Base-by-base conservation (phyloP, 2,113 vertebrate genomes). In the Plotosus lineatus region DNA sequence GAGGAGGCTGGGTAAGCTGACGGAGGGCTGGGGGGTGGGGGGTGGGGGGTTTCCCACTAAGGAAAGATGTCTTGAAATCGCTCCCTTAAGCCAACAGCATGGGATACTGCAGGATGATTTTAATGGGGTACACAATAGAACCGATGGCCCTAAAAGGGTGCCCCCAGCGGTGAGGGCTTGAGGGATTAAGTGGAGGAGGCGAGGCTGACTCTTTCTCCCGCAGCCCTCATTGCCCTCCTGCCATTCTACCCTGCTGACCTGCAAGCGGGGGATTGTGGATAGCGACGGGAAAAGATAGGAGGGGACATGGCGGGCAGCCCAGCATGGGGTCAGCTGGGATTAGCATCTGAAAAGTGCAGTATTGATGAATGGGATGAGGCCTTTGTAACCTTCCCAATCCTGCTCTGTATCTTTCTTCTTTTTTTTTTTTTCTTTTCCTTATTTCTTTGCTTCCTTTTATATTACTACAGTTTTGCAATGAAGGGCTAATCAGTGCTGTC, bases 281-380 rank as follows among this genome's bases (percentile, higher is more conserved):
- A 10, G 48, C 44, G 56, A 74, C 1, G 19, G 89, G 86, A 88
- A 87, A 84, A 79, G 90, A 84, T 74, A 78, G 71, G 86, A 74
- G 85, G 83, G 77, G 84, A 85, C 87, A 86, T 84, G 88, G 84
- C 85, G 82, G 90, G 87, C 83, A 48, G 77, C 85, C 68, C 85
- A 88, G 89, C 63, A 82, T 87, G 87, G 84, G 88, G 86, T 78
- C 87, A 84, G 78, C 87, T 87, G 72, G 87, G 87, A 91, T 91
- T 92, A 92, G 88, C 89, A 91, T 94, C 89, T 92, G 87, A 93
- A 90, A 90, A 85, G 61, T 69, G 55, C 6, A 2, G 89, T 91
- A 90, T 91, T 91, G 92, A 92, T 92, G 91, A 89, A 87, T 36
- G 83, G 80, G 90, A 85, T 85, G 80, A 86, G 86, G 56, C 42